Percentiles rank a stretch among this genome's conserved stretches.
Conservation (phyloP, 2,888 invertebrate genomes). For the Actias luna region DNA sequence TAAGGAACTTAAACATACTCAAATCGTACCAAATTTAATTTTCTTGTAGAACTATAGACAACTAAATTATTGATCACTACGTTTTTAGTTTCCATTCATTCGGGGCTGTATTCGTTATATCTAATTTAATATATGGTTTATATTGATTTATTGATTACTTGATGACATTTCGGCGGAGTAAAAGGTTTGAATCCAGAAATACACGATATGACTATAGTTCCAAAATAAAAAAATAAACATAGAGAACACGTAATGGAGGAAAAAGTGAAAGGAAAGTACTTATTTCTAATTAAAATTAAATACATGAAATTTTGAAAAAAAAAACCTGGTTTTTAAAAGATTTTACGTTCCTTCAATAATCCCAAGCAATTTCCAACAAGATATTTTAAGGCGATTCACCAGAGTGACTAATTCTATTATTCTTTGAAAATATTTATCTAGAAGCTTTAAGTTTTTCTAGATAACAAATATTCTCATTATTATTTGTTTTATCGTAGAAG, state of each 20-base stretch:
- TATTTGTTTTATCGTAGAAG: constrained; percentile 76
- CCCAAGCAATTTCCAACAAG: constrained; percentile 54
- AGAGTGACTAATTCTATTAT: constrained; percentile 58
- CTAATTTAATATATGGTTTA: background rate
- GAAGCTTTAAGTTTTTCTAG: constrained; percentile 62
- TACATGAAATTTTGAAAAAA: background rate
- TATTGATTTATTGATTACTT: background rate
- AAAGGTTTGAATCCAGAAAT: background rate
- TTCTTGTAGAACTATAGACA: too few relatives aligned
- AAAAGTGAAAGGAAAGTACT: background rate
- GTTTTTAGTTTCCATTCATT: background rate
- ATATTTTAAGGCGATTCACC: constrained; percentile 59
- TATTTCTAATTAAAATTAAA: background rate
- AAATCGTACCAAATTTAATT: too few relatives aligned
- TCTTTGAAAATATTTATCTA: constrained; percentile 57
- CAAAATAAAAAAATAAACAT: background rate
- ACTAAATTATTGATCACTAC: too few relatives aligned
- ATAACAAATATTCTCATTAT: constrained; percentile 66
- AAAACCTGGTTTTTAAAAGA: background rate
- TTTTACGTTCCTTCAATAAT: constrained; percentile 14
- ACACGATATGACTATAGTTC: background rate
- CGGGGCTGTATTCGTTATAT: background rate
- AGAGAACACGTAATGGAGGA: background rate
- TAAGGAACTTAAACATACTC: too few relatives aligned
- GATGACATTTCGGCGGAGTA: background rate